Conservation (phyloP, 2,888 invertebrate genomes). For the Druceiella hillmani region DNA sequence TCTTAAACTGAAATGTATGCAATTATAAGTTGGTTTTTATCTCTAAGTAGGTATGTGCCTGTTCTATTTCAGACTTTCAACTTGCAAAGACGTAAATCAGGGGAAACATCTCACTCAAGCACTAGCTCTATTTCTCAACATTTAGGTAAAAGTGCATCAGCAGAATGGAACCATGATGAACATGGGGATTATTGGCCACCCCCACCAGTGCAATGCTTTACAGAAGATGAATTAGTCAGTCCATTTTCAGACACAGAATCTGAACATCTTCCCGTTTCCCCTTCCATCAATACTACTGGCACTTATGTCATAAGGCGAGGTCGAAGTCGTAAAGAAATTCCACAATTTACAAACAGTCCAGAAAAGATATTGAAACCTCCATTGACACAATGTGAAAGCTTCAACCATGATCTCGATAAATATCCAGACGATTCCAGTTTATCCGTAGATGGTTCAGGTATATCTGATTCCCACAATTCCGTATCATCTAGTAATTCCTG, state of each 20-base stretch:
- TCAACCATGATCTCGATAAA: constrained; percentile 47
- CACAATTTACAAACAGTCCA: constrained; percentile 50
- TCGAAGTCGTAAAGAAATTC: constrained; percentile 62
- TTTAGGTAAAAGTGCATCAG: constrained; percentile 36
- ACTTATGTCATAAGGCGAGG: constrained; percentile 80
- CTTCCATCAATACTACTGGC: constrained; percentile 49
- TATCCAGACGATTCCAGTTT: constrained; percentile 47
- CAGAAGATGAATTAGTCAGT: constrained; percentile 62
- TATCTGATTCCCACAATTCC: constrained; percentile 34
- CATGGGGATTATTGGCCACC: constrained; percentile 61
- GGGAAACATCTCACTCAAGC: constrained; percentile 57
- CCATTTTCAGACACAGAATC: constrained; percentile 60
- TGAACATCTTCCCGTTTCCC: constrained; percentile 30
- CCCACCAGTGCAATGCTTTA: constrained; percentile 56
- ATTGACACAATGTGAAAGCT: constrained; percentile 40
- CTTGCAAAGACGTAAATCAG: constrained; percentile 50
- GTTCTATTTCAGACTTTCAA: constrained; percentile 49
- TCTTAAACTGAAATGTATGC: too few species aligned
- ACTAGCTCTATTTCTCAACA: constrained; percentile 68
- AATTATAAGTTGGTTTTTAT: too few species aligned
- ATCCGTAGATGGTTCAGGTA: constrained; percentile 48
- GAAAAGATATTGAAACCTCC: constrained; percentile 44
- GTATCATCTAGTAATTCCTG: constrained; percentile 55
- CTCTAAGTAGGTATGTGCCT: too few species aligned
- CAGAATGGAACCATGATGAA: constrained; percentile 53